phyloP scores from a whole-genome alignment of 2,888 invertebrate species.

The Ochropleura plecta region DNA sequence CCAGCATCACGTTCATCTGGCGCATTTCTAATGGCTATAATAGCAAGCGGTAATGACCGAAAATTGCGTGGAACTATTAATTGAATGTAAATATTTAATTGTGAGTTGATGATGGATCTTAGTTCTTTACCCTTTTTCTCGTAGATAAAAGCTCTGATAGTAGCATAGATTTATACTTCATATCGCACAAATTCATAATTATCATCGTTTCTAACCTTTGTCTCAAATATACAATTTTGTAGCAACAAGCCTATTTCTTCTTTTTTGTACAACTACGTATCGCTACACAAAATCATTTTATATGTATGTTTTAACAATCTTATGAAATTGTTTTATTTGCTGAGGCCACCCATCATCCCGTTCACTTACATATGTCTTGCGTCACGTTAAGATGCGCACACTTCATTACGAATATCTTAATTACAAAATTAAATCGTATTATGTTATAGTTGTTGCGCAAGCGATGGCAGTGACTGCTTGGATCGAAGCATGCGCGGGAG shows the following conservation, averaged over 20 bases:
- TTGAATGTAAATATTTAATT: conserved; percentile 43
- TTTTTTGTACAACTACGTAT: background rate
- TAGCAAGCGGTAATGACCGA: conserved; percentile 32
- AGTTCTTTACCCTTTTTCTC: conserved; percentile 1
- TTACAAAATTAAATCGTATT: conserved; percentile 59
- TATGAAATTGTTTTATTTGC: conserved; percentile 24
- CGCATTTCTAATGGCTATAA: conserved; percentile 55
- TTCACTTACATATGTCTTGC: conserved; percentile 48
- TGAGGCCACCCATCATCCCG: conserved; percentile 21
- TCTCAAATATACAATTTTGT: background rate
- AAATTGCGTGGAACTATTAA: conserved; percentile 34
- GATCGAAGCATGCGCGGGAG: conserved; percentile 51
- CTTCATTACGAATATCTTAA: conserved; percentile 57
- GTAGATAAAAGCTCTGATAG: background rate
- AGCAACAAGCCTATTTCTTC: background rate
- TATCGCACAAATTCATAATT: background rate
- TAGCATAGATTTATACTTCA: background rate
- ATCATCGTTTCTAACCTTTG: background rate
- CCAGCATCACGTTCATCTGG: conserved; percentile 60
- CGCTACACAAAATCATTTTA: background rate
- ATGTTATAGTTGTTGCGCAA: conserved; percentile 33
- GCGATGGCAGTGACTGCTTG: conserved; percentile 33
- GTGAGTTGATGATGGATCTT: conserved; percentile 19
- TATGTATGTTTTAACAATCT: background rate
- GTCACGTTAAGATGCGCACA: conserved; percentile 47